Conservation (phyloP, 1,140 invertebrate genomes). For the Samia ricini region DNA sequence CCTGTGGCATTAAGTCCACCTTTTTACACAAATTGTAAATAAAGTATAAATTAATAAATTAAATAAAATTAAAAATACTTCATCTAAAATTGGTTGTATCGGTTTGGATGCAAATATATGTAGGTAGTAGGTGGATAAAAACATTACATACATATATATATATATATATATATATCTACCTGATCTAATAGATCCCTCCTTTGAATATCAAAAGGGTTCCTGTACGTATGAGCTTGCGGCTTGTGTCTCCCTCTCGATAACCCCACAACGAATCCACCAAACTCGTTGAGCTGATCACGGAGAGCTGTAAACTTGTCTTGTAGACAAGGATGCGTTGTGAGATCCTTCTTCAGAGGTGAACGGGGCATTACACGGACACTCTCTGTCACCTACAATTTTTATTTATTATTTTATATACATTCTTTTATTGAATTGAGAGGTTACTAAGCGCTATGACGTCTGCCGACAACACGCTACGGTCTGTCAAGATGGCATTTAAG, state of each 20-base stretch:
- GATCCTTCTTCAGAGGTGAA: conserved; percentile 84
- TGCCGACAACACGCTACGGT: too few species aligned
- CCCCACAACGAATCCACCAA: conserved; percentile 90
- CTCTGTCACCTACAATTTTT: conserved; percentile 77
- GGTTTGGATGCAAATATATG: too few species aligned
- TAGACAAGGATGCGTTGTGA: conserved; percentile 88
- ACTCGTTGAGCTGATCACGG: conserved; percentile 91
- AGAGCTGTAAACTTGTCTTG: conserved; percentile 90
- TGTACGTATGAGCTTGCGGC: conserved; percentile 86
- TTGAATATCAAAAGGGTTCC: conserved; percentile 98
- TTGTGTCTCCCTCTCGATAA: conserved; percentile 79
- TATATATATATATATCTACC: too few species aligned
- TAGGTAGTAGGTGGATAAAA: too few species aligned
- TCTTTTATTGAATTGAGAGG: not conserved
- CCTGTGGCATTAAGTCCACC: too few species aligned
- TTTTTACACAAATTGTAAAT: too few species aligned
- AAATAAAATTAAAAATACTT: too few species aligned
- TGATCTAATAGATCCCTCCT: conserved; percentile 93
- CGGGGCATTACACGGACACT: conserved; percentile 85
- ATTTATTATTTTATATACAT: conserved; percentile 39
- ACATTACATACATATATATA: too few species aligned
- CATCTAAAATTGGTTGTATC: too few species aligned
- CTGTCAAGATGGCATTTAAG: too few species aligned
- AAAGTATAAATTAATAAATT: too few species aligned
- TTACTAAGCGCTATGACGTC: too few species aligned